Evolutionary conservation across 1,140 invertebrate species (phyloP).

Genomic region (Cydia pomonella): DNA sequence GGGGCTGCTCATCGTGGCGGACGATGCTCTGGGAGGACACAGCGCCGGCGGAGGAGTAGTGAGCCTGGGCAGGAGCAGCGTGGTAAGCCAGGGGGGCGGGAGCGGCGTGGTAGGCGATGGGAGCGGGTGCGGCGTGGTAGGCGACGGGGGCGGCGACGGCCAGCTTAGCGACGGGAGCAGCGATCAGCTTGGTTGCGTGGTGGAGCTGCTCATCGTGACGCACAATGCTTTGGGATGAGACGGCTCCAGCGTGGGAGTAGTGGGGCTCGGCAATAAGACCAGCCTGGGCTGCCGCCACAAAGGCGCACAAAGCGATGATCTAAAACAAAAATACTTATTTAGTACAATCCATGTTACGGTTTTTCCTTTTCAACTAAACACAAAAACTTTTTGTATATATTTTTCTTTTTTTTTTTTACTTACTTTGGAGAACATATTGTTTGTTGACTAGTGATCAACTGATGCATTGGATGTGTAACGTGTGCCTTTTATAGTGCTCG

Average conservation of each 20-base stretch:
- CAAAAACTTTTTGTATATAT: background rate
- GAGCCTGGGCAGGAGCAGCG: conserved; percentile 44
- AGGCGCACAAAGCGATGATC: conserved; percentile 57
- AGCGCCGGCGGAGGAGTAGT: conserved; percentile 48
- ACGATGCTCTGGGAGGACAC: conserved; percentile 45
- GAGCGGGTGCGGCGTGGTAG: conserved; percentile 40
- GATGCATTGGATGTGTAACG: conserved; percentile 35
- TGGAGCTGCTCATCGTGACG: conserved; percentile 29
- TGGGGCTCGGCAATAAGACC: conserved; percentile 58
- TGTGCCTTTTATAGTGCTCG: conserved; percentile 39
- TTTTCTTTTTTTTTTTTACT: conserved; percentile 12
- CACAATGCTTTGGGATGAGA: conserved; percentile 51
- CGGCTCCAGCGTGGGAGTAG: conserved; percentile 48
- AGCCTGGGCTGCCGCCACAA: conserved; percentile 58
- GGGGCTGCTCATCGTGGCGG: conserved; percentile 51
- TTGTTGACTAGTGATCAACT: conserved; percentile 35
- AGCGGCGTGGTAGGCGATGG: conserved; percentile 50
- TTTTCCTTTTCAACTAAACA: conserved; percentile 4
- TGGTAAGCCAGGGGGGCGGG: conserved; percentile 42
- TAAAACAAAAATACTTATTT: conserved; percentile 41
- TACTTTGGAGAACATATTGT: conserved; percentile 44
- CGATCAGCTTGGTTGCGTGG: conserved; percentile 24
- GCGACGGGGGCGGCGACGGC: conserved; percentile 42
- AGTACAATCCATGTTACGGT: background rate
- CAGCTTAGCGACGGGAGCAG: conserved; percentile 39